These are phyloP conservation scores for Liopterus haemorrhoidalis DNA, from an alignment of 2,888 invertebrate genomes.

Conservation along the genomic window DNA sequence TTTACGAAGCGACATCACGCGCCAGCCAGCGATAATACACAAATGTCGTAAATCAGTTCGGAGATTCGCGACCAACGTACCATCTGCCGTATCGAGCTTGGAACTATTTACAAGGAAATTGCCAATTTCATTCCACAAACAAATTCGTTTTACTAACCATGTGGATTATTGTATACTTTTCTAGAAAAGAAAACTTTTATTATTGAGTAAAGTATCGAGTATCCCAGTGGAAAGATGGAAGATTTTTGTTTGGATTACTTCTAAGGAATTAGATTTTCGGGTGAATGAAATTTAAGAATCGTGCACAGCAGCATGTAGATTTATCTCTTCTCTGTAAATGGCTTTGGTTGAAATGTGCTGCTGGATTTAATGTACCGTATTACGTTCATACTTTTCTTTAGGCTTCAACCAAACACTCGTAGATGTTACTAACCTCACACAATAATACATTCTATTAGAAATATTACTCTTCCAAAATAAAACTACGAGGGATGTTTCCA, in stretches of 20 bases:
- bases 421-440: no score
- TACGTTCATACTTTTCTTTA: no score
- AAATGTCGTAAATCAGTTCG: conserved; percentile 19
- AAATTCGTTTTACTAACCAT: conserved; percentile 39
- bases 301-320: no score
- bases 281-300: conserved; percentile 16
- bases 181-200: conserved; percentile 13
- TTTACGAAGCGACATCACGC: no score
- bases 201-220: conserved; percentile 17
- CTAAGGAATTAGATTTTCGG: conserved; percentile 16
- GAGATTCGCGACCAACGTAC: conserved; percentile 6
- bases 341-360: no score
- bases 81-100: conserved; percentile 15
- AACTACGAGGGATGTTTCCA: no score
- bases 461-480: no score
- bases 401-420: no score
- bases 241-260: conserved; percentile 18
- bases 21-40: conserved; percentile 22
- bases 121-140: conserved; percentile 41
- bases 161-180: conserved; percentile 38
- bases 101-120: conserved; percentile 37
- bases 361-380: no score
- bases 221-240: conserved; percentile 13
- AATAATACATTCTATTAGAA: no score
- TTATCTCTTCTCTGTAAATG: no score